phyloP scores from a whole-genome alignment of 2,113 vertebrate genomes.

The Equus quagga region DNA sequence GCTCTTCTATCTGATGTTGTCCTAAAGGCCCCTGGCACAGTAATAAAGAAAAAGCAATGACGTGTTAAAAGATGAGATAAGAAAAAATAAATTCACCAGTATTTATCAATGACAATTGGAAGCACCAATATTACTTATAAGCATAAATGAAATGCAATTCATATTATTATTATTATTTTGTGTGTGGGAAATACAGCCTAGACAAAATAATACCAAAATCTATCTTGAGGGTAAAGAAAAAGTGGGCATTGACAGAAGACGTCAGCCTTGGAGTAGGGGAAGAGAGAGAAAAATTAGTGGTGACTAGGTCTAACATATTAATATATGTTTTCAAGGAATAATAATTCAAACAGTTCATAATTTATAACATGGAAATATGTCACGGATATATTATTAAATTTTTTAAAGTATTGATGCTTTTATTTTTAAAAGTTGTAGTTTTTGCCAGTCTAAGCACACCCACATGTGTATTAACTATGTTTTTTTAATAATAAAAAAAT shows the following conservation, averaged over 20 bases:
- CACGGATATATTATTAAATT: neutral
- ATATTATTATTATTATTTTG: neutral
- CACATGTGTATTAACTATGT: neutral
- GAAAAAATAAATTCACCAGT: neutral
- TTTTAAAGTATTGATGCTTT: neutral
- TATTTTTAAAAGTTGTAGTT: neutral
- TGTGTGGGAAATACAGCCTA: neutral
- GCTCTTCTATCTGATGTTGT: neutral
- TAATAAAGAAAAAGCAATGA: neutral
- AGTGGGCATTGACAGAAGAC: neutral
- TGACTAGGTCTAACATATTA: neutral
- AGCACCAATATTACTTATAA: neutral
- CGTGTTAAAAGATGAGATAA: neutral
- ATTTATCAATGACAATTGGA: neutral
- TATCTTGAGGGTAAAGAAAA: neutral
- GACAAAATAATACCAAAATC: neutral
- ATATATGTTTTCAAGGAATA: constrained; percentile 10
- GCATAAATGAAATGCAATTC: neutral
- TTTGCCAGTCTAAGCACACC: neutral
- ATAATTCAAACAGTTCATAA: neutral
- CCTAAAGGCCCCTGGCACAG: neutral
- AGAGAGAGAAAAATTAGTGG: neutral
- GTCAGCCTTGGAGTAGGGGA: neutral
- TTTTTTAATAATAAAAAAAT: neutral
- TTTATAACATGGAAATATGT: neutral